Base-by-base conservation (phyloP, 2,797 vertebrate genomes). In the Chanos chanos region DNA sequence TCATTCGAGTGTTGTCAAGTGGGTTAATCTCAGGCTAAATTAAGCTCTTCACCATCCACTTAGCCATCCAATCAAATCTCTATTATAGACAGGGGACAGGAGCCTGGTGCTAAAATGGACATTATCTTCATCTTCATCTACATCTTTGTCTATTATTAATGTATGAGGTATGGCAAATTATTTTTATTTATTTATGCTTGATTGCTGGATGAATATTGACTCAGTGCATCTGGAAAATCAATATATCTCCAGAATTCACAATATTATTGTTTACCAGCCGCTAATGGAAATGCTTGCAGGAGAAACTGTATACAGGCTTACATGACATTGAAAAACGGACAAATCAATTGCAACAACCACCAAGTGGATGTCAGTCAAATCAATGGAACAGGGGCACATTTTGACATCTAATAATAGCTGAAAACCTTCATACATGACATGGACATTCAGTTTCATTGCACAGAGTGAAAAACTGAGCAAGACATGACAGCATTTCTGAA, bases 61-160 rank as follows among this genome's bases (percentile, higher is more conserved):
- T 41, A 39, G 37, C 36, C 55, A 12, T 51, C 50, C 54, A 72
- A 70, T 70, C 41, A 70, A 63, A 63, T 53, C 15, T 24, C 44
- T 48, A 41, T 48, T 61, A 39, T 31, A 59, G 63, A 34, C 18
- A 49, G n/a, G n/a, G n/a, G n/a, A n/a, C n/a, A n/a, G n/a, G n/a
- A n/a, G n/a, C n/a, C n/a, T n/a, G n/a, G n/a, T n/a, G n/a, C n/a
- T n/a, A n/a, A n/a, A n/a, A n/a, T n/a, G n/a, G n/a, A n/a, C n/a
- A n/a, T n/a, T n/a, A n/a, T n/a, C n/a, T n/a, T n/a, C n/a, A n/a
- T n/a, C n/a, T n/a, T n/a, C n/a, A n/a, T n/a, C n/a, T n/a, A n/a
- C n/a, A n/a, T n/a, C n/a, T n/a, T n/a, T n/a, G n/a, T n/a, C n/a
- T n/a, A n/a, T n/a, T n/a, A n/a, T n/a, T n/a, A n/a, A n/a, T n/a